Conservation (phyloP, 2,113 vertebrate genomes). For the Petrocephalus microphthalmus region DNA sequence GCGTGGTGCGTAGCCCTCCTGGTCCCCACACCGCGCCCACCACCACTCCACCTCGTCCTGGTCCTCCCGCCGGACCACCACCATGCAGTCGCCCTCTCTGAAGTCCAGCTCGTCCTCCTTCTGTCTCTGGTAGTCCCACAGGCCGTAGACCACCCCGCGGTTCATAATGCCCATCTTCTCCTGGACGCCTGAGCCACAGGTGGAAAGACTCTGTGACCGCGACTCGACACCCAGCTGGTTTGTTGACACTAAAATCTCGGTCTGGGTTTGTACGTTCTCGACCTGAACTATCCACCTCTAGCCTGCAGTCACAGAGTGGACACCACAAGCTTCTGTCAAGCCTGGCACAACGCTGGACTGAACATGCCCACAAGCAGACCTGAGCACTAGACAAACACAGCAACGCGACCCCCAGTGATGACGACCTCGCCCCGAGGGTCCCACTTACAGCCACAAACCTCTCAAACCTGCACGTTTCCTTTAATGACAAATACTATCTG, state of each 20-base stretch:
- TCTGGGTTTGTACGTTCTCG: neutral
- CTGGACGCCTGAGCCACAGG: constrained; percentile 77
- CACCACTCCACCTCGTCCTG: constrained; percentile 92
- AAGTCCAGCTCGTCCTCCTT: constrained; percentile 76
- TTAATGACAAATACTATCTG: neutral
- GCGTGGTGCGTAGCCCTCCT: constrained; percentile 85
- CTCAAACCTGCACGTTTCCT: neutral
- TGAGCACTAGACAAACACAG: neutral
- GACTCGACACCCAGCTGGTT: neutral
- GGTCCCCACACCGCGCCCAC: constrained; percentile 80
- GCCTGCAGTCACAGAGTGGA: neutral
- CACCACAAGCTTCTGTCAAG: neutral
- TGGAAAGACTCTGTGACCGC: neutral
- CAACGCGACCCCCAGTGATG: neutral
- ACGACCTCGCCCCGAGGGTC: neutral
- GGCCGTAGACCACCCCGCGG: constrained; percentile 83
- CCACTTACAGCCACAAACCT: neutral
- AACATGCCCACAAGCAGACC: neutral
- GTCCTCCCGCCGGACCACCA: constrained; percentile 78
- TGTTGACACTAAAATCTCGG: neutral
- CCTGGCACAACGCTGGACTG: neutral
- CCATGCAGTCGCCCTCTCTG: constrained; percentile 91
- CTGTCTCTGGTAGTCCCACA: constrained; percentile 83
- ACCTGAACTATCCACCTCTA: neutral
- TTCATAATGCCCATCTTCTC: constrained; percentile 99